Evolutionary conservation across 2,888 invertebrate genomes (phyloP).

Genomic region (Hydroisotoma schaefferi): DNA sequence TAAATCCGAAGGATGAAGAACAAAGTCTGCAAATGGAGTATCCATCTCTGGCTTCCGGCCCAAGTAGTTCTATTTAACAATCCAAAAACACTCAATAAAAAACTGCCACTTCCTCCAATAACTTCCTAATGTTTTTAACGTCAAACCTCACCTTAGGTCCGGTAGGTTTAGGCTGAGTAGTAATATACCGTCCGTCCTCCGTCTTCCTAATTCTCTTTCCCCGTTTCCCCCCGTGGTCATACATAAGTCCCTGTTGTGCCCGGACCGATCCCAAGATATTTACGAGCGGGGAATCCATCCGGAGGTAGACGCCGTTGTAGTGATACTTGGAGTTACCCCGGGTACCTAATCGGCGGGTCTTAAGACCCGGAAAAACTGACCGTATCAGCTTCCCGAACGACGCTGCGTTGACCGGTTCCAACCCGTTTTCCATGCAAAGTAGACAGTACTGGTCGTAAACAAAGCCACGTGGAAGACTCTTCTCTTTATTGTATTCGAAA

Average conservation of each 20-base stretch:
- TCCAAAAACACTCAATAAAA: background rate
- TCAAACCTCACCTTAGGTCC: conserved; percentile 14
- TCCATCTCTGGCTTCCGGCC: conserved; percentile 62
- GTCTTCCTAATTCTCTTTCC: background rate
- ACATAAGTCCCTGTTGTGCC: conserved; percentile 19
- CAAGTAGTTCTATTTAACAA: conserved; percentile 69
- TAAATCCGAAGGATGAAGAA: background rate
- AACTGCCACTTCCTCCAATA: conserved; percentile 5
- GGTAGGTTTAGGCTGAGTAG: conserved; percentile 24
- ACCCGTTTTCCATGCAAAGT: conserved; percentile 85
- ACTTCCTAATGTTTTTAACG: background rate
- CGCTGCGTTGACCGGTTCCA: conserved; percentile 98
- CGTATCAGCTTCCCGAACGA: conserved; percentile 98
- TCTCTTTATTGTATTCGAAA: background rate
- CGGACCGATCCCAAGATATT: no score
- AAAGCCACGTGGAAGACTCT: background rate
- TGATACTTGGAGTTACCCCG: conserved; percentile 98
- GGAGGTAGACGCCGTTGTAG: conserved; percentile 97
- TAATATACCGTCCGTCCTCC: conserved; percentile 17
- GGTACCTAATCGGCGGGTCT: conserved; percentile 91
- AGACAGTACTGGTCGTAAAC: conserved; percentile 91
- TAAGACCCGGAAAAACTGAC: conserved; percentile 92
- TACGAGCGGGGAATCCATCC: no score
- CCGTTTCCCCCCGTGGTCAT: background rate
- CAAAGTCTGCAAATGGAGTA: conserved; percentile 67